Percentiles rank a stretch among this genome's conserved stretches.
Evolutionary conservation across 2,888 invertebrate species (phyloP).

Genomic region (Zaprionus bogoriensis): DNA sequence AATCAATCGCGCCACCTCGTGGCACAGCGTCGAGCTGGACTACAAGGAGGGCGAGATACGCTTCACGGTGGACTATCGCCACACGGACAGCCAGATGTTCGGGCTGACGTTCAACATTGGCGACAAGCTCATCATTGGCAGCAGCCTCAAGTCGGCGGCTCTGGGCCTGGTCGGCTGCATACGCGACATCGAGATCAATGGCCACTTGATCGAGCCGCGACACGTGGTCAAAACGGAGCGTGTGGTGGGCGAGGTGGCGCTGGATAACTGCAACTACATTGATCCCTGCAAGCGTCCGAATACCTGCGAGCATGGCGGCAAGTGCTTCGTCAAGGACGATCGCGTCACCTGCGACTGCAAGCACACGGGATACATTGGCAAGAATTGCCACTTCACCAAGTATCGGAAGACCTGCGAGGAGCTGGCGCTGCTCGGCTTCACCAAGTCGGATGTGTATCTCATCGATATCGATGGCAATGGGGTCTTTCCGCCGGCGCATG

Average conservation of each 20-base stretch:
- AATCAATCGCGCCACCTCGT: slow-evolving; percentile 90
- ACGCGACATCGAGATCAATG: slow-evolving; percentile 93
- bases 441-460: slow-evolving; percentile 94
- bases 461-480: slow-evolving; percentile 98
- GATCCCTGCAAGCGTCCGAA: slow-evolving; percentile 95
- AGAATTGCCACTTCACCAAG: slow-evolving; percentile 96
- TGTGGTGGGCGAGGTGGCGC: slow-evolving; percentile 93
- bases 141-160: slow-evolving; percentile 89
- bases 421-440: slow-evolving; percentile 92
- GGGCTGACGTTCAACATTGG: slow-evolving; percentile 87
- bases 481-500: slow-evolving; percentile 94
- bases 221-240: slow-evolving; percentile 91
- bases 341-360: slow-evolving; percentile 94
- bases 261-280: slow-evolving; percentile 94
- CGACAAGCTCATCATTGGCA: slow-evolving; percentile 90
- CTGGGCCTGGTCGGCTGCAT: slow-evolving; percentile 95
- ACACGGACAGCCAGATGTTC: slow-evolving; percentile 88
- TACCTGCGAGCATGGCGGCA: slow-evolving; percentile 95
- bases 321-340: slow-evolving; percentile 94
- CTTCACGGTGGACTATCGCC: slow-evolving; percentile 89
- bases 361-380: slow-evolving; percentile 95
- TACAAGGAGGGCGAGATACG: slow-evolving; percentile 89
- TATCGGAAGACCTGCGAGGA: slow-evolving; percentile 97
- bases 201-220: slow-evolving; percentile 90
- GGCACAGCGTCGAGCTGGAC: slow-evolving; percentile 92